Base-by-base conservation (phyloP, 2,888 invertebrate genomes). In the Monoplex corrugatus region DNA sequence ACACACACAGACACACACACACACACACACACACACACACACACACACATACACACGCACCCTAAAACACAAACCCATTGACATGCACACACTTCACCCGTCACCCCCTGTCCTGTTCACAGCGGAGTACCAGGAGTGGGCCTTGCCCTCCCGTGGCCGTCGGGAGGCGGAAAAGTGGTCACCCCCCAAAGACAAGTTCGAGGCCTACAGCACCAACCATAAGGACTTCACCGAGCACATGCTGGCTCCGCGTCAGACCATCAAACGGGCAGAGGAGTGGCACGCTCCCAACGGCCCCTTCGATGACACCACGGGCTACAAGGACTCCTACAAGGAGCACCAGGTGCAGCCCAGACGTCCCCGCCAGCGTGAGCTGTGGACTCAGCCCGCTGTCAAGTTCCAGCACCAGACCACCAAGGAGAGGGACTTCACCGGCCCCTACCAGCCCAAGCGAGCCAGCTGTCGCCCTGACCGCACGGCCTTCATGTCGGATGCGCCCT, bases 71-170 rank as follows among this genome's bases (percentile, higher is more conserved):
- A 75, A 5, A 38, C 38, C 35, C 75, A 75, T 13, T 38, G 38
- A 75, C 38, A 75, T 38, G 38, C 75, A 75, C 38, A 75, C 1
- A 75, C 75, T n/a, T n/a, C 10, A 50, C n/a, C n/a, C n/a, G 23
- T 23, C 32, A 28, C 43, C 80, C 44, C 43, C 80, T 68, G 28
- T 87, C 44, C 32, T 68, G 91, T 85, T 43, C 91, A n/a, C 91
- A 95, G 95, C 92, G 90, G 95, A 95, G 90, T 95, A 95, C 91
- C 93, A 92, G 44, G 93, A 94, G 90, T 95, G 95, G 95, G 93
- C 93, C n/a, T 89, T 92, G 40, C 91, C 92, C 23, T 91, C 90
- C 19, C 90, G 93, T 28, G 90, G 90, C 16, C 87, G 72, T 16
- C 89, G 86, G 28, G 88, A 90, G 38, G 88, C 78, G 23, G 68